Evolutionary conservation across 2,113 vertebrate genomes (phyloP).

Genomic region (Nerophis lumbriciformis): DNA sequence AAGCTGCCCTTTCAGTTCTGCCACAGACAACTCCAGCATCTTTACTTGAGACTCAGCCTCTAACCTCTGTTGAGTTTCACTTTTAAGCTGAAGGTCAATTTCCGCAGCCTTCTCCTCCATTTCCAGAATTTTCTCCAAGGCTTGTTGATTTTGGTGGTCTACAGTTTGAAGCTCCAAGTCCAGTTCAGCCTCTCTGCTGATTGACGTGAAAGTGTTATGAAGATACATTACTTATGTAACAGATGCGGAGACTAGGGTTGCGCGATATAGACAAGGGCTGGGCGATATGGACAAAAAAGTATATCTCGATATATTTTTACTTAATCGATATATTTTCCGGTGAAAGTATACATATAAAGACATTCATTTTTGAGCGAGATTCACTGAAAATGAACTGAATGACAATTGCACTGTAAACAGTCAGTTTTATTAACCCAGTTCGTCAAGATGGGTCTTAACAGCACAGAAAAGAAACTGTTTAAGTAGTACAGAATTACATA

Average conservation of each 20-base stretch:
- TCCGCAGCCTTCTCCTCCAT: slow-evolving; percentile 33
- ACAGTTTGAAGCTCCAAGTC: slow-evolving; percentile 40
- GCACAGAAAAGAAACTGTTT: too few species aligned
- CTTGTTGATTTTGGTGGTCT: slow-evolving; percentile 34
- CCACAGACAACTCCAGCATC: slow-evolving; percentile 21
- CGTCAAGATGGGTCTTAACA: too few species aligned
- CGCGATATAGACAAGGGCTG: too few species aligned
- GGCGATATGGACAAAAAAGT: too few species aligned
- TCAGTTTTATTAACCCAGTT: too few species aligned
- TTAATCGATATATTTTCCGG: too few species aligned
- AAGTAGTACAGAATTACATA: too few species aligned
- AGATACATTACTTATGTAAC: not conserved
- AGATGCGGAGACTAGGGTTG: not conserved
- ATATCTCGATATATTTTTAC: too few species aligned
- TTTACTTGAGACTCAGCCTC: slow-evolving; percentile 21
- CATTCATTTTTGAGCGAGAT: too few species aligned
- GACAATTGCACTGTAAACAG: too few species aligned
- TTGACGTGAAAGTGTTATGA: slow-evolving; percentile 10
- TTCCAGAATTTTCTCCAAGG: slow-evolving; percentile 20
- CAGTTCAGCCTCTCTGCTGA: slow-evolving; percentile 18
- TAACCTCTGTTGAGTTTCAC: slow-evolving; percentile 5
- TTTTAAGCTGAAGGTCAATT: slow-evolving; percentile 29
- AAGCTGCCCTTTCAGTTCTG: slow-evolving; percentile 40
- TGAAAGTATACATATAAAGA: too few species aligned
- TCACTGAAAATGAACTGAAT: too few species aligned